Conservation (phyloP, 2,888 invertebrate genomes). For the Hyppa rectilinea region DNA sequence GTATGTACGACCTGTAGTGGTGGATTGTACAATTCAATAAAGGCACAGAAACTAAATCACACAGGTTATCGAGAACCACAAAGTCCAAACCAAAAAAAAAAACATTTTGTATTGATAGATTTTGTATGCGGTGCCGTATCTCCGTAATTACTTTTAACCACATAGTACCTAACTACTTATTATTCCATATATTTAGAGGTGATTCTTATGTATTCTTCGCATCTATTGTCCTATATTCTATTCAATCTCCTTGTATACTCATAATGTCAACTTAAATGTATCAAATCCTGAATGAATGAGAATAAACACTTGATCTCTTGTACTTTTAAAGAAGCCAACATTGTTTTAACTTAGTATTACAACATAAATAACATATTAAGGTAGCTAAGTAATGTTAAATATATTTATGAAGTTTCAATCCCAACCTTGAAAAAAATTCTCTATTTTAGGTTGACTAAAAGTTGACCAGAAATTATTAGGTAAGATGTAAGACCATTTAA, state of each 20-base stretch:
- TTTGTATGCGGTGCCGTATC: slow-evolving; percentile 56
- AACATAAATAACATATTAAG: slow-evolving; percentile 35
- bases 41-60: background rate
- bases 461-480: slow-evolving; percentile 63
- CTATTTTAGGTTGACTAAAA: slow-evolving; percentile 65
- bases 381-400: slow-evolving; percentile 45
- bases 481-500: slow-evolving; percentile 59
- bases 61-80: background rate
- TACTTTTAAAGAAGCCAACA: slow-evolving; percentile 56
- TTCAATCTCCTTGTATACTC: slow-evolving; percentile 33
- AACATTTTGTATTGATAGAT: slow-evolving; percentile 32
- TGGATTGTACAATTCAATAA: slow-evolving; percentile 4
- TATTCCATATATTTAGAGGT: slow-evolving; percentile 40
- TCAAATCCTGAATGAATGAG: slow-evolving; percentile 28
- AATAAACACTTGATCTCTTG: slow-evolving; percentile 54
- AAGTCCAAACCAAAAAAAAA: slow-evolving; percentile 8
- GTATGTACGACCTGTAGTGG: slow-evolving; percentile 20
- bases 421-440: slow-evolving; percentile 47
- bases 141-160: slow-evolving; percentile 48
- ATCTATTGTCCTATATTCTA: slow-evolving; percentile 37
- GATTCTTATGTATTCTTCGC: slow-evolving; percentile 51
- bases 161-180: slow-evolving; percentile 45
- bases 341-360: slow-evolving; percentile 57
- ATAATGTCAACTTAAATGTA: slow-evolving; percentile 27
- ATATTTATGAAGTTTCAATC: slow-evolving; percentile 55